Percentiles rank a stretch among this genome's conserved stretches.
These are phyloP conservation scores for Eupeodes luniger DNA, from an alignment of 2,888 invertebrate genomes.

Conservation along the genomic window DNA sequence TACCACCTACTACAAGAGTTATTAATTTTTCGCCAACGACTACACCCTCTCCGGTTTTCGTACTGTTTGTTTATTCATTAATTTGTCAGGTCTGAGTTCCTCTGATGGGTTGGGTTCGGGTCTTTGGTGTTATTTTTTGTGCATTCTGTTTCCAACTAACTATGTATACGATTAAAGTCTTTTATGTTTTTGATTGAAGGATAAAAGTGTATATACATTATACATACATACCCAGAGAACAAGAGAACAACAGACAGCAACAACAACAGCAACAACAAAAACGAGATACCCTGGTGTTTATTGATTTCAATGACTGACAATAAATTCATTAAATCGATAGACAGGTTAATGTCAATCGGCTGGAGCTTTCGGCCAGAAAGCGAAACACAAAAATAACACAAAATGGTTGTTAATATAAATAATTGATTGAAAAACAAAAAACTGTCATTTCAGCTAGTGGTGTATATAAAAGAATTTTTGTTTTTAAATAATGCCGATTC, in stretches of 20 bases:
- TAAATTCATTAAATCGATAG: conserved; percentile 84
- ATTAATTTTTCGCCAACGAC: conserved; percentile 57
- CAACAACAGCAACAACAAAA: not conserved
- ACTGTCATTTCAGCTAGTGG: not conserved
- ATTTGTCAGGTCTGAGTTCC: conserved; percentile 43
- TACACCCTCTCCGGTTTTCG: conserved; percentile 36
- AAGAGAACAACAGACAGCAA: not conserved
- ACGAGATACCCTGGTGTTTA: conserved; percentile 52
- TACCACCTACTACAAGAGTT: conserved; percentile 43
- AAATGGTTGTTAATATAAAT: conserved; percentile 39
- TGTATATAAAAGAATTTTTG: not conserved
- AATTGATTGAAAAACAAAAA: conserved; percentile 35
- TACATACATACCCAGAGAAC: conserved; percentile 8
- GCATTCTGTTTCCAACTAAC: conserved; percentile 6
- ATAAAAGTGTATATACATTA: conserved; percentile 56
- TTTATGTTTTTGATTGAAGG: conserved; percentile 71
- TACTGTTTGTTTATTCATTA: conserved; percentile 71
- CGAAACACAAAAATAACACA: not conserved
- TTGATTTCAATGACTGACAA: conserved; percentile 77
- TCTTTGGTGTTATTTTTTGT: conserved; percentile 8
- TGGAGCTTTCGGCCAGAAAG: not conserved
- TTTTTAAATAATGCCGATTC: conserved; percentile 15
- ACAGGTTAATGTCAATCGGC: conserved; percentile 82
- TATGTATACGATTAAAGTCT: conserved; percentile 59
- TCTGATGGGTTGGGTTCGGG: not conserved